phyloP scores from a whole-genome alignment of 2,888 invertebrate species.

The Tiphia femorata region DNA sequence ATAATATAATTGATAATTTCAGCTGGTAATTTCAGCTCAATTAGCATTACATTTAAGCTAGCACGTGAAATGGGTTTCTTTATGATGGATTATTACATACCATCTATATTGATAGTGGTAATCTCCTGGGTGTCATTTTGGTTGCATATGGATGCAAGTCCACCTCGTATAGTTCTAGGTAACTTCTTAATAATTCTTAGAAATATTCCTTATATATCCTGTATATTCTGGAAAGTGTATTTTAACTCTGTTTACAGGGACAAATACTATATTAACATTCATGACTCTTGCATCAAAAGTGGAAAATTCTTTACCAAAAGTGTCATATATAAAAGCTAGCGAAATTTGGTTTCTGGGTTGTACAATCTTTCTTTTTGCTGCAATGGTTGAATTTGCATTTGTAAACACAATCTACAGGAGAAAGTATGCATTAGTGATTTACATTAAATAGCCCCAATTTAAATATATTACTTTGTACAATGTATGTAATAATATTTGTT shows the following conservation, averaged over 20 bases:
- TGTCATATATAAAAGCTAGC: constrained; percentile 90
- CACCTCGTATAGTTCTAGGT: constrained; percentile 86
- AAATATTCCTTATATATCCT: background rate
- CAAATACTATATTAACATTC: constrained; percentile 88
- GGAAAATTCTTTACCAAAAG: constrained; percentile 87
- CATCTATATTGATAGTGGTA: constrained; percentile 87
- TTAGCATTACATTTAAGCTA: constrained; percentile 83
- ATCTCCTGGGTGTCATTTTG: constrained; percentile 93
- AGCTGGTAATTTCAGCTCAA: constrained; percentile 87
- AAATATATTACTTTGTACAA: too few relatives aligned
- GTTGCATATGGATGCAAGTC: constrained; percentile 88
- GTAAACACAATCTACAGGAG: constrained; percentile 91
- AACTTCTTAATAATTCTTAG: constrained; percentile 37
- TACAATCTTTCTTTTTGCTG: constrained; percentile 86
- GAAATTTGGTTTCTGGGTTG: constrained; percentile 92
- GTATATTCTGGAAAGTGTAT: background rate
- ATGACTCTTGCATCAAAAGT: constrained; percentile 89
- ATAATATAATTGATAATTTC: constrained; percentile 58
- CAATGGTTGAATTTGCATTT: constrained; percentile 89
- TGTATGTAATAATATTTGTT: background rate
- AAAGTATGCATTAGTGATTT: constrained; percentile 72
- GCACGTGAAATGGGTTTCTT: constrained; percentile 88
- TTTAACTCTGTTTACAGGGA: constrained; percentile 72
- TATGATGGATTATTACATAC: constrained; percentile 89
- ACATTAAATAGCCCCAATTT: background rate